Conservation (phyloP, 2,888 invertebrate species). For the Timema podura region DNA sequence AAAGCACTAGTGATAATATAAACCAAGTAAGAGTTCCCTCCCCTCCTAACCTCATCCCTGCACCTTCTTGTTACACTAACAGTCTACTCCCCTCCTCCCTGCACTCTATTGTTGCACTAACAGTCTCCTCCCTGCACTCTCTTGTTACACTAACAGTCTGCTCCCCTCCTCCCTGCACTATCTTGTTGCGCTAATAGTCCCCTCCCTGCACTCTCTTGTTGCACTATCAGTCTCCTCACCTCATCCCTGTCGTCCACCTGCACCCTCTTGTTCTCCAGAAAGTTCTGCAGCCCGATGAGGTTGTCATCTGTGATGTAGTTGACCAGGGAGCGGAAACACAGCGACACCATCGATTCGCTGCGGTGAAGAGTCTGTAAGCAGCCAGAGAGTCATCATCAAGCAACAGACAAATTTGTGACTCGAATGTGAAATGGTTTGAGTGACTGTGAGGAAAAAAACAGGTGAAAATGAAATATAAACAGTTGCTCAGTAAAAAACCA, state of each 20-base stretch:
- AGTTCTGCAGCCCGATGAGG: conserved; percentile 71
- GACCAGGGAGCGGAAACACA: conserved; percentile 77
- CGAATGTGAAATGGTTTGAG: neutral
- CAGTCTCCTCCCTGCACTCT: no score
- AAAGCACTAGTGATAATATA: no score
- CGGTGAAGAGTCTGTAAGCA: conserved; percentile 72
- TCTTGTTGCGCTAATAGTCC: no score
- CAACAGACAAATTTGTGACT: conserved; percentile 3
- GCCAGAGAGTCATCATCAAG: neutral
- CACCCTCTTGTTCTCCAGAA: conserved; percentile 76
- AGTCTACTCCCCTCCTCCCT: conserved; percentile 33
- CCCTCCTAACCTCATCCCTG: no score
- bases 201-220: neutral
- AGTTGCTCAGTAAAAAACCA: neutral
- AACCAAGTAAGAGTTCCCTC: no score
- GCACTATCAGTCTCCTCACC: conserved; percentile 50
- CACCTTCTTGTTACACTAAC: no score
- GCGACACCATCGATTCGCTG: conserved; percentile 87
- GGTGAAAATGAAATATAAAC: neutral
- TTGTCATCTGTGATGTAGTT: conserved; percentile 79
- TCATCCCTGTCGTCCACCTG: conserved; percentile 85
- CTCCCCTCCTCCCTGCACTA: no score
- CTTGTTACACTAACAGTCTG: no score
- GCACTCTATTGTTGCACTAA: neutral
- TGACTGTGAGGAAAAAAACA: neutral